Base-by-base conservation (phyloP, 2,113 vertebrate genomes). In the Psilopsiagon aurifrons region DNA sequence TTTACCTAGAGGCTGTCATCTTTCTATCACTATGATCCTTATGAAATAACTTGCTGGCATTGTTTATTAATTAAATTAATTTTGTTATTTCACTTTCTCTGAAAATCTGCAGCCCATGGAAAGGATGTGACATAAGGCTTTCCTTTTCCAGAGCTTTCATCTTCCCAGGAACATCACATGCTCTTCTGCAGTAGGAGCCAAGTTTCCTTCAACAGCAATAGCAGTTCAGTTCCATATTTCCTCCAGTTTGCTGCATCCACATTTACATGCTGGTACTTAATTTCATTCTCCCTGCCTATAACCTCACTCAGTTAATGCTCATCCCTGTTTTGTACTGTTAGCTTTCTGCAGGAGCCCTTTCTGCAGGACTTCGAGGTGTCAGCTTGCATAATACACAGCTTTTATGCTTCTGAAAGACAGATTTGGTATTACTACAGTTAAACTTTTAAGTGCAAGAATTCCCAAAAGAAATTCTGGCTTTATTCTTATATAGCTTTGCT, bases 371-470 rank as follows among this genome's bases (percentile, higher is more conserved):
- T 79, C 54, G 43, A 57, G 54, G 10, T 67, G 44, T 70, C 43
- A 39, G 16, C 55, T 78, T 83, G 46, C 10, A 9, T 59, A 39
- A 84, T 9, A 33, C 28, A 22, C 4, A 41, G 11, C 9, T 67
- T 57, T 79, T 86, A 17, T 75, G 66, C 66, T 66, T 17, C 69
- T 27, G 4, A 59, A 57, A 52, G 60, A 29, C 1, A 3, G 29
- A 37, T 76, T 78, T 69, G 44, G 19, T 89, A 46, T 79, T 74
- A 28, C 11, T 67, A 39, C 33, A 47, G 39, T 54, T 83, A 70
- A 2, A 59, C 28, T 68, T 83, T 70, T 33, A 78, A 88, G 57
- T 0, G 0, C 0, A 0, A 76, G 43, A 51, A 80, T 81, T 90
- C 41, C 28, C 43, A 3, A 43, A 47, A 54, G n/a, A 73, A 94